Evolutionary conservation across 2,113 vertebrate genomes (phyloP).

Genomic region (Prunella himalayana): DNA sequence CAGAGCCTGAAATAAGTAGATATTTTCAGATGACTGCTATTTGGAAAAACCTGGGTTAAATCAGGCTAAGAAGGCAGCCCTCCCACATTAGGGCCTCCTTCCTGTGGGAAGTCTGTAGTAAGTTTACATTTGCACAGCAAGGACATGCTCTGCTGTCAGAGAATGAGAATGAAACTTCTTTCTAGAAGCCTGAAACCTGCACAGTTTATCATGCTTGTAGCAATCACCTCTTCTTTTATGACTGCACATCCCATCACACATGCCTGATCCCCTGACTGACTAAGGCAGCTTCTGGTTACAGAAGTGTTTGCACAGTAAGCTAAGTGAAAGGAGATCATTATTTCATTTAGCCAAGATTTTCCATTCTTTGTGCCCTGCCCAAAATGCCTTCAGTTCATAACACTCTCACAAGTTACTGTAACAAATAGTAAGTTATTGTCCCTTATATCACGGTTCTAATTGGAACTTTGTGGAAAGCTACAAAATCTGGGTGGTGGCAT

Average conservation of each 20-base stretch:
- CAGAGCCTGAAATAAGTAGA: not conserved
- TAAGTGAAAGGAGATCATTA: conserved; percentile 67
- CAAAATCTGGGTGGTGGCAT: not conserved
- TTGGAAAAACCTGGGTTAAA: not conserved
- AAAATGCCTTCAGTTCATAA: conserved; percentile 63
- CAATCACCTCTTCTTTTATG: not conserved
- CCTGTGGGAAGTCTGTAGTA: conserved; percentile 4
- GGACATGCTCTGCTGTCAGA: not conserved
- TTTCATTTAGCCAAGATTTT: conserved; percentile 61
- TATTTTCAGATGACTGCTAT: not conserved
- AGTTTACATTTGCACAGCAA: conserved; percentile 27
- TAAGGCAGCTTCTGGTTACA: conserved; percentile 8
- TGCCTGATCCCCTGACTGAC: conserved; percentile 1
- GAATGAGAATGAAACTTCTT: not conserved
- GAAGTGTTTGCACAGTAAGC: conserved; percentile 3
- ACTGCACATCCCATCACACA: not conserved
- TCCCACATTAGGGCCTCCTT: conserved; percentile 1
- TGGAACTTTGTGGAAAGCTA: conserved; percentile 37
- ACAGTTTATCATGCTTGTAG: not conserved
- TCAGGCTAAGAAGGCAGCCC: not conserved
- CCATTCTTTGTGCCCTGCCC: conserved; percentile 34
- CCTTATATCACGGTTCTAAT: not conserved
- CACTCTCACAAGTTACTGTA: conserved; percentile 8
- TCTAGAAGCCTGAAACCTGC: not conserved
- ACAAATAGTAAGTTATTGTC: conserved; percentile 52